Evolutionary conservation across 2,113 vertebrate genomes (phyloP).

Genomic region (Emydura subglobosa): DNA sequence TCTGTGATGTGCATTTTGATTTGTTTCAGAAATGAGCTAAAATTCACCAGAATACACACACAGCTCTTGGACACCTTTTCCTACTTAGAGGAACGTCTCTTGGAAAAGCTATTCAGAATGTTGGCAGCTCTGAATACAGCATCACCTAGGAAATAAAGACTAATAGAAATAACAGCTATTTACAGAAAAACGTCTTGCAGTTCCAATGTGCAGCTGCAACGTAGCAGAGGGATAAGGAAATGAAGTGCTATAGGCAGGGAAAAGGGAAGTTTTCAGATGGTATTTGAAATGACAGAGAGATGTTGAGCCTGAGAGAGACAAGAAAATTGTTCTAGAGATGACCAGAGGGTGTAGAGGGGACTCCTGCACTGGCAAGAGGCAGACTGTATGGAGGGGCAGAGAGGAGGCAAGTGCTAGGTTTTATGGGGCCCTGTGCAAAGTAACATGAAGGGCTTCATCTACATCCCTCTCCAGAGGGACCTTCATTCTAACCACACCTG

Average conservation of each 20-base stretch:
- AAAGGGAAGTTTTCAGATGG: background rate
- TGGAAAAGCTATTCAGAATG: fast-evolving
- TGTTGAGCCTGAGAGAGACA: background rate
- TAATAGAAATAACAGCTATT: background rate
- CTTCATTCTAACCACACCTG: background rate
- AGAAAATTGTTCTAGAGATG: background rate
- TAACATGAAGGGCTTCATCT: background rate
- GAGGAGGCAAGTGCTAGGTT: background rate
- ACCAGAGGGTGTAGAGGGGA: fast-evolving
- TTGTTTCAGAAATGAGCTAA: background rate
- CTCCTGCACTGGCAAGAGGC: background rate
- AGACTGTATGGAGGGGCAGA: background rate
- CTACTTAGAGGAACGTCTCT: background rate
- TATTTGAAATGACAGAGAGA: background rate
- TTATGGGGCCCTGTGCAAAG: background rate
- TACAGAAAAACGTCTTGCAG: background rate
- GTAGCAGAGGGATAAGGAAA: background rate
- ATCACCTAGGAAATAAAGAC: background rate
- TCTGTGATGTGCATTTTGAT: background rate
- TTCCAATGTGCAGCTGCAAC: background rate
- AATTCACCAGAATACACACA: background rate
- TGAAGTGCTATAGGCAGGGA: fast-evolving
- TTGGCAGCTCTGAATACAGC: background rate
- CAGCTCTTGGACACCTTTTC: background rate
- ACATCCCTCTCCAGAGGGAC: background rate